Conservation (phyloP, 2,113 vertebrate genomes). For the Todiramphus saurophagus region DNA sequence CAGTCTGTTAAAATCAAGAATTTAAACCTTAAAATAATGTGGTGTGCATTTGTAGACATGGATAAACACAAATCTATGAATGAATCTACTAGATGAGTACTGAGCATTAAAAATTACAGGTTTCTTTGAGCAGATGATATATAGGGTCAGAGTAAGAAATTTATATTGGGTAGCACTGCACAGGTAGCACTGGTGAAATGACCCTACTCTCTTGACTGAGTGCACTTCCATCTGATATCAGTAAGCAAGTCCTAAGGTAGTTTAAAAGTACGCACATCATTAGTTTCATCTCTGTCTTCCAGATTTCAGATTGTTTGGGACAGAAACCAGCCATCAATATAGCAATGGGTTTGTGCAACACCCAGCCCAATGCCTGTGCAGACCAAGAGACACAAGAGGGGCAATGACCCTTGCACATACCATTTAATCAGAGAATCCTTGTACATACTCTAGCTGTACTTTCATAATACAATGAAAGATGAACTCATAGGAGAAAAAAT, state of each 20-base stretch:
- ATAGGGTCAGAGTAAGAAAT: background rate
- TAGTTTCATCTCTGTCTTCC: background rate
- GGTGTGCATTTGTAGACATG: background rate
- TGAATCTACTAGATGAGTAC: background rate
- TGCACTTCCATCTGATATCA: background rate
- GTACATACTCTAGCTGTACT: background rate
- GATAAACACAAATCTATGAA: background rate
- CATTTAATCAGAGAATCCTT: background rate
- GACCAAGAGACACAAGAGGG: background rate
- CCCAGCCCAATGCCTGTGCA: background rate
- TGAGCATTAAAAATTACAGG: background rate
- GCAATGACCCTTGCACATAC: background rate
- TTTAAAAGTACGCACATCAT: background rate
- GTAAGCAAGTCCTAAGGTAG: background rate
- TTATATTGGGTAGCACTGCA: background rate
- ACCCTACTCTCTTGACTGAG: background rate
- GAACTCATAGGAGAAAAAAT: background rate
- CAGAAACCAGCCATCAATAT: background rate
- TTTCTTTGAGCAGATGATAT: background rate
- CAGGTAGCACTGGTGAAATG: background rate
- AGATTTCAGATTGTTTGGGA: background rate
- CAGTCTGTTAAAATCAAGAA: background rate
- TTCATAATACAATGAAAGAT: background rate
- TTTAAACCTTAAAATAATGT: background rate
- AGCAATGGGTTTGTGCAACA: background rate